Percentiles rank a stretch among this genome's conserved stretches.
phyloP scores from a whole-genome alignment of 2,113 vertebrate species.

The Sapayoa aenigma region DNA sequence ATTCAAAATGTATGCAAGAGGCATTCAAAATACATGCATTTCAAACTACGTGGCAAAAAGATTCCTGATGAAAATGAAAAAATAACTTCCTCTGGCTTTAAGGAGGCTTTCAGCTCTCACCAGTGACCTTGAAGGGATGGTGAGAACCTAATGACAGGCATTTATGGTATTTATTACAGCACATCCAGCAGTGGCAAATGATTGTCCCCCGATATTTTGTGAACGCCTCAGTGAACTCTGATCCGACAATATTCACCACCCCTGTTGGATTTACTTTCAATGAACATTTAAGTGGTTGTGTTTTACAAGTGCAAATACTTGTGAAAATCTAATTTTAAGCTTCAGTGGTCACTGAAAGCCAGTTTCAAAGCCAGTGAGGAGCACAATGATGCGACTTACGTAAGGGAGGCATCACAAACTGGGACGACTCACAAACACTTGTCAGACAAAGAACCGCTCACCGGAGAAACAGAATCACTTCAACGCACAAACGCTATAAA shows the following conservation, averaged over 20 bases:
- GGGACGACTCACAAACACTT: background rate
- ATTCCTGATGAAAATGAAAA: background rate
- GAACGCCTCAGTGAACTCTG: background rate
- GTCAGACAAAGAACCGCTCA: background rate
- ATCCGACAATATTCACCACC: background rate
- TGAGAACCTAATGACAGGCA: background rate
- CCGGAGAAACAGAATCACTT: background rate
- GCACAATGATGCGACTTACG: background rate
- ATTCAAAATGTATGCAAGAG: background rate
- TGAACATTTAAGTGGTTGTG: background rate
- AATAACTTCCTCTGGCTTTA: background rate
- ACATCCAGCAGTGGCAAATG: background rate
- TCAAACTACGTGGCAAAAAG: background rate
- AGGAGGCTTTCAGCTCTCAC: background rate
- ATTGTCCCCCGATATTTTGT: background rate
- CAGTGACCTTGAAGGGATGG: background rate
- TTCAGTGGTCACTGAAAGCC: background rate
- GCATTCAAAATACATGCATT: background rate
- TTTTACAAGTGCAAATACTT: conserved; percentile 45
- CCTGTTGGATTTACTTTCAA: background rate
- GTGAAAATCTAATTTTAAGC: conserved; percentile 55
- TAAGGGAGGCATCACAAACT: background rate
- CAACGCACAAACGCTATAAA: background rate
- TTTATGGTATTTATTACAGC: background rate
- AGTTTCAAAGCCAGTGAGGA: background rate